Evolutionary conservation across 2,113 vertebrate species (phyloP).

Genomic region (Nanger granti): DNA sequence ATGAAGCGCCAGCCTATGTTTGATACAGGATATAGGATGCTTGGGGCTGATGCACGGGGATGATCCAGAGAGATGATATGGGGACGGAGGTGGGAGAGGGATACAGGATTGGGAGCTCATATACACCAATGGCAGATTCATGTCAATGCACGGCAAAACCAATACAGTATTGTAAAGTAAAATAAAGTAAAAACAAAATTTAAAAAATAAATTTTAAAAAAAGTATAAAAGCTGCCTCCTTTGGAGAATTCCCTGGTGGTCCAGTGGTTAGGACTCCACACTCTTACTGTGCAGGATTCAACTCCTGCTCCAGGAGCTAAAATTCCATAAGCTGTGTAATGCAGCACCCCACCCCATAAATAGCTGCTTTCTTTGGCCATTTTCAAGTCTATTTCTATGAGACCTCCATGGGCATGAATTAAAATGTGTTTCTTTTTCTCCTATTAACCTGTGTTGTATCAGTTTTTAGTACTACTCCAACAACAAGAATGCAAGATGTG

Average conservation of each 20-base stretch:
- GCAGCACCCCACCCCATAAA: background rate
- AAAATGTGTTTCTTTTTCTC: background rate
- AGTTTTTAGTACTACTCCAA: background rate
- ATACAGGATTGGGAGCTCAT: too few species aligned
- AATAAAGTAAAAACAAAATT: too few species aligned
- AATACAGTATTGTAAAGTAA: too few species aligned
- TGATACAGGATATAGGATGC: too few species aligned
- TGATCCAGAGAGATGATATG: too few species aligned
- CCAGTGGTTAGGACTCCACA: background rate
- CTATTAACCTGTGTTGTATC: background rate
- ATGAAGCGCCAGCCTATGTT: too few species aligned
- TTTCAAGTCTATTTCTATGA: background rate
- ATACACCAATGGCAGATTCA: too few species aligned
- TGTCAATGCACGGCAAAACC: too few species aligned
- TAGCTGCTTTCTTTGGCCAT: background rate
- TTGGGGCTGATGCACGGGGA: too few species aligned
- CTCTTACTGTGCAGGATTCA: background rate
- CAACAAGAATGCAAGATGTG: background rate
- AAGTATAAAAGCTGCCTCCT: background rate
- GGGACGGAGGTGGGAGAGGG: too few species aligned
- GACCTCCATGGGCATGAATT: background rate
- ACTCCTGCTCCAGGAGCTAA: background rate
- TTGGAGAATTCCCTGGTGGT: background rate
- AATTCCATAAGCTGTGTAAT: background rate
- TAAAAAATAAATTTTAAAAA: background rate